Percentiles rank a stretch among this genome's conserved stretches.
These are phyloP conservation scores for Panopea generosa DNA, from an alignment of 2,888 invertebrate genomes.

Conservation along the genomic window DNA sequence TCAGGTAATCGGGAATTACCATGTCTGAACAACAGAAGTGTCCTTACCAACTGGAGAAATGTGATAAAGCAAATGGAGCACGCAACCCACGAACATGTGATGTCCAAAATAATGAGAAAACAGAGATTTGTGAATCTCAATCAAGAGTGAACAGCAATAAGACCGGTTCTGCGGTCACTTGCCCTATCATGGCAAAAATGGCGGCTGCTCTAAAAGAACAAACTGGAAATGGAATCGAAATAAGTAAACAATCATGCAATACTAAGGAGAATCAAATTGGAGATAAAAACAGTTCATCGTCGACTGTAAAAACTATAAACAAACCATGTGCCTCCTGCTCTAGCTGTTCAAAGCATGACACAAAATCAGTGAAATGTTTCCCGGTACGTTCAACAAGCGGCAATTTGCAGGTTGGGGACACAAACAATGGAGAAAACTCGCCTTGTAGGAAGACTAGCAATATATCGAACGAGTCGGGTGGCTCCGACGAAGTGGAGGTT, in stretches of 20 bases:
- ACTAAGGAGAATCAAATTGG: slow-evolving; percentile 2
- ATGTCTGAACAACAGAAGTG: no score
- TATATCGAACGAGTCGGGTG: slow-evolving; percentile 74
- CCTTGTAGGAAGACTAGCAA: slow-evolving; percentile 71
- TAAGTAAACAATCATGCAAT: slow-evolving; percentile 4
- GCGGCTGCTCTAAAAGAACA: slow-evolving; percentile 2
- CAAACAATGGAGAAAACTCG: neutral
- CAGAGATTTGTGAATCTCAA: no score
- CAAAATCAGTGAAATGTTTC: neutral
- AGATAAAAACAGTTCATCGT: neutral
- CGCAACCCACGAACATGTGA: no score
- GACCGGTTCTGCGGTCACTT: slow-evolving; percentile 2
- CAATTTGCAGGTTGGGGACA: slow-evolving; percentile 13
- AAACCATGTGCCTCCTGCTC: slow-evolving; percentile 1
- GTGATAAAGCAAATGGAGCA: no score
- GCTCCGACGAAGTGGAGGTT: slow-evolving; percentile 69
- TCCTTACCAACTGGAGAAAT: no score
- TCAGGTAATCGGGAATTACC: no score
- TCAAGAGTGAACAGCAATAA: no score
- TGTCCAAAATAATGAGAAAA: no score
- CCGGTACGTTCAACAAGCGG: slow-evolving; percentile 24
- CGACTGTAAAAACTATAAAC: neutral
- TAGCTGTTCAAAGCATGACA: neutral
- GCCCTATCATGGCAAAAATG: slow-evolving; percentile 23
- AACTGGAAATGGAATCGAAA: neutral